phyloP scores from a whole-genome alignment of 2,797 vertebrate species.

The Lepus townsendii region DNA sequence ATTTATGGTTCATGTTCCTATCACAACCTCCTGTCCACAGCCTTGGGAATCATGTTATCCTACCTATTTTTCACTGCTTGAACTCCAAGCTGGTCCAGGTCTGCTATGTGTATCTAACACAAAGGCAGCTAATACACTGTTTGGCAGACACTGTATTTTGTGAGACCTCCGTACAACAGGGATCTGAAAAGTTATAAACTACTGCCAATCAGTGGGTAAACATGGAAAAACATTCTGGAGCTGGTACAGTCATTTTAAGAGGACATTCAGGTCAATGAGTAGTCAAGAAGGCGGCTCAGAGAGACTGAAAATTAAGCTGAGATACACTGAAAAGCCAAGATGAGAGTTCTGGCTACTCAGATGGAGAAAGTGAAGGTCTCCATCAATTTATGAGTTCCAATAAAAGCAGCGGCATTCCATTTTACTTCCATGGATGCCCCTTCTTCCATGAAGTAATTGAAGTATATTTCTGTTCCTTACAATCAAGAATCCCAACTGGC shows the following conservation, averaged over 20 bases:
- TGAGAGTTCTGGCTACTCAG: neutral
- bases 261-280: neutral
- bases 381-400: neutral
- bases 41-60: neutral
- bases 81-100: neutral
- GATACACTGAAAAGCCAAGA: neutral
- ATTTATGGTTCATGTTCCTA: neutral
- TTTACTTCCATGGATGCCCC: neutral
- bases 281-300: neutral
- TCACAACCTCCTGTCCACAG: neutral
- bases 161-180: neutral
- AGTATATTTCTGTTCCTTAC: neutral
- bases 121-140: neutral
- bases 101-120: neutral
- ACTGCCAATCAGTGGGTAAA: neutral
- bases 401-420: neutral
- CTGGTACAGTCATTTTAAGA: neutral
- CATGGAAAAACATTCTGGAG: neutral
- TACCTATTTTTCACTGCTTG: neutral
- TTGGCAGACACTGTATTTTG: neutral
- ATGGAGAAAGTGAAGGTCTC: neutral
- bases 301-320: neutral
- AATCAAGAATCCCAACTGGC: neutral
- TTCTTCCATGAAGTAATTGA: neutral
- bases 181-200: conserved; percentile 22